Conservation (phyloP, 2,888 invertebrate species). For the Ametastegia equiseti region DNA sequence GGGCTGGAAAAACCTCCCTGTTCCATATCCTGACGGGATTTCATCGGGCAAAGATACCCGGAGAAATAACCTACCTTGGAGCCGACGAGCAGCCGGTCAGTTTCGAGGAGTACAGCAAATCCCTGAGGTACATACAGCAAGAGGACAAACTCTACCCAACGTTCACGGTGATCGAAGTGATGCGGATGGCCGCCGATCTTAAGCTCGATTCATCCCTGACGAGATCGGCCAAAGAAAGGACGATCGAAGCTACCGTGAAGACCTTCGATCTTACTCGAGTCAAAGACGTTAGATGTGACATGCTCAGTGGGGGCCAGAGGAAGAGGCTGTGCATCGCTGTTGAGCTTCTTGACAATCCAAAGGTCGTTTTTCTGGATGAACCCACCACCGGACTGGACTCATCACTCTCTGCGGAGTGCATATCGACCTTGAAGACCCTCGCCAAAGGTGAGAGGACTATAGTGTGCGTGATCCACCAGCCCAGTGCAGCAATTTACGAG, state of each 20-base stretch:
- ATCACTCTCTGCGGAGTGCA: conserved; percentile 87
- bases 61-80: conserved; percentile 81
- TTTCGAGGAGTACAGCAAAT: conserved; percentile 80
- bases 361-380: conserved; percentile 93
- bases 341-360: conserved; percentile 94
- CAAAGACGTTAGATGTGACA: conserved; percentile 84
- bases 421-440: conserved; percentile 85
- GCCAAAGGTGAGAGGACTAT: conserved; percentile 89
- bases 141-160: conserved; percentile 89
- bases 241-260: conserved; percentile 87
- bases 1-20: conserved; percentile 90
- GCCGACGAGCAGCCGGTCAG: conserved; percentile 76
- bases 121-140: conserved; percentile 93
- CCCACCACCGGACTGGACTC: conserved; percentile 95
- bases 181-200: conserved; percentile 89
- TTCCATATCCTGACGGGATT: conserved; percentile 93
- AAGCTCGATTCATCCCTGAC: conserved; percentile 82
- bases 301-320: conserved; percentile 92
- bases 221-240: conserved; percentile 78
- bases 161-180: conserved; percentile 89
- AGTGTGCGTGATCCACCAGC: conserved; percentile 95
- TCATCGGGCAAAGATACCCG: conserved; percentile 84
- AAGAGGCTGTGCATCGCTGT: conserved; percentile 93
- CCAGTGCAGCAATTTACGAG: conserved; percentile 89
- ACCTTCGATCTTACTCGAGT: conserved; percentile 84